A percentile compares a stretch with the other conserved stretches of the same genome.
Evolutionary conservation across 2,888 invertebrate genomes (phyloP).

Genomic region (Isotomurus palustris): DNA sequence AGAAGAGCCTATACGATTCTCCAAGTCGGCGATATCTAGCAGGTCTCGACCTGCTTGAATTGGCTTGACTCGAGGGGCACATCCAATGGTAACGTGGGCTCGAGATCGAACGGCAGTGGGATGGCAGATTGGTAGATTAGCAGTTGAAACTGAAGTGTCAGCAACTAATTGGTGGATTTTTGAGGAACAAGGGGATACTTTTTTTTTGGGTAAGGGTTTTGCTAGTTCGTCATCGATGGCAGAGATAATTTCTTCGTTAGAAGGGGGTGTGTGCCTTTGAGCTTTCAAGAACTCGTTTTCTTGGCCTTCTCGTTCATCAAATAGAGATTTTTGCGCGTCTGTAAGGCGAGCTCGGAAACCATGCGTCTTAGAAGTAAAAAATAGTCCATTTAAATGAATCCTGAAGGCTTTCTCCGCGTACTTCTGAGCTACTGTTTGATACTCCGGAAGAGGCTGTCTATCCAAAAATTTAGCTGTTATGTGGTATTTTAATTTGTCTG

Average conservation of each 20-base stretch:
- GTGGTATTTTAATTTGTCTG: slow-evolving; percentile 22
- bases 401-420: slow-evolving; percentile 16
- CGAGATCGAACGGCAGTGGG: slow-evolving; percentile 25
- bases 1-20: slow-evolving; percentile 21
- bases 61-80: slow-evolving; percentile 45
- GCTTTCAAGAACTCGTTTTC: no score
- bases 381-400: slow-evolving; percentile 22
- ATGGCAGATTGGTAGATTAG: no score
- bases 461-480: slow-evolving; percentile 26
- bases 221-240: slow-evolving; percentile 8
- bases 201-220: no score
- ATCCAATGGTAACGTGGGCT: slow-evolving; percentile 48
- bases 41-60: slow-evolving; percentile 47
- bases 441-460: slow-evolving; percentile 10
- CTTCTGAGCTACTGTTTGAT: slow-evolving; percentile 8
- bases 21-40: slow-evolving; percentile 43
- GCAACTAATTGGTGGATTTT: no score
- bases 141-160: no score
- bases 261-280: slow-evolving; percentile 9
- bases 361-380: slow-evolving; percentile 44
- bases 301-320: slow-evolving; percentile 44
- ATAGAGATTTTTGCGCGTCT: slow-evolving; percentile 46
- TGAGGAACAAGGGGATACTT: no score
- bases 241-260: neutral
- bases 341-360: slow-evolving; percentile 49